phyloP scores from a whole-genome alignment of 2,888 invertebrate species.

The Miltochrista miniata region DNA sequence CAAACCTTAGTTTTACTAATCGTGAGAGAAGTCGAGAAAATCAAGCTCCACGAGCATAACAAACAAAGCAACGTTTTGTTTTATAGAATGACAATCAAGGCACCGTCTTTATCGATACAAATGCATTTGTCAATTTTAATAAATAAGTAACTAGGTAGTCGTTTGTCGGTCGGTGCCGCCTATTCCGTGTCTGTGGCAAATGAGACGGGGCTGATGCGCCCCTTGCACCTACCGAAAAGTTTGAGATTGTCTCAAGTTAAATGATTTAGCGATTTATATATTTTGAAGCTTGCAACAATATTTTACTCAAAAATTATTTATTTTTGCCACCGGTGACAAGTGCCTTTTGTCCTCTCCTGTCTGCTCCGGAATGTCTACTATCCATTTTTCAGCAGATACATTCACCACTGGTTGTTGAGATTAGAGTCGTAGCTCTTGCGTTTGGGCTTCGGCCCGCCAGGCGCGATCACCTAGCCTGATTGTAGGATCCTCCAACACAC shows the following conservation, averaged over 20 bases:
- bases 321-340: too few species aligned
- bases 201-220: conserved; percentile 62
- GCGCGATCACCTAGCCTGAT: too few species aligned
- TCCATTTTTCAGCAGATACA: too few species aligned
- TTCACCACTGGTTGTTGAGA: too few species aligned
- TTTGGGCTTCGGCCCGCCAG: too few species aligned
- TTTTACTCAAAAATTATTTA: neutral
- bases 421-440: too few species aligned
- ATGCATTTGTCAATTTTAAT: conserved; percentile 55
- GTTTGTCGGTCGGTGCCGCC: conserved; percentile 66
- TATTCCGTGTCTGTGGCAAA: conserved; percentile 74
- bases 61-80: too few species aligned
- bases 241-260: neutral
- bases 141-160: conserved; percentile 57
- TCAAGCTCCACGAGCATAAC: neutral
- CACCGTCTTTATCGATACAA: conserved; percentile 29
- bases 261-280: neutral
- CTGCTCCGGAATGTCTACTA: too few species aligned
- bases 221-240: conserved; percentile 35
- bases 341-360: too few species aligned
- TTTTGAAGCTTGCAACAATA: neutral
- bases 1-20: too few species aligned
- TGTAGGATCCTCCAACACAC: too few species aligned
- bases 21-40: too few species aligned
- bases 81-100: conserved; percentile 6